Base-by-base conservation (phyloP, 2,113 vertebrate species). In the Phocoena sinus region DNA sequence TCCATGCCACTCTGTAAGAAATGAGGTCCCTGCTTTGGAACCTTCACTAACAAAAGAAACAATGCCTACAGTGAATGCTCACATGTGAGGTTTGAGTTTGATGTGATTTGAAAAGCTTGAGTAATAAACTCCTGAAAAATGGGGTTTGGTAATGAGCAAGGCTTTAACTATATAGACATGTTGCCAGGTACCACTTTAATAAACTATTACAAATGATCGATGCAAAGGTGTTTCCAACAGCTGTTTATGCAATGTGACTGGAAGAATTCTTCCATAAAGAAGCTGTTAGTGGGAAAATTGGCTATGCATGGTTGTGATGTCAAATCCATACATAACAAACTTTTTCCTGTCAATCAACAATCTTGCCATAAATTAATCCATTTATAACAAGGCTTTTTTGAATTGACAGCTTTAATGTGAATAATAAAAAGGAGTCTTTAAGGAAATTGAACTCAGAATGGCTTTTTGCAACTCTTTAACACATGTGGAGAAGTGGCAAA, bases 181-280 rank as follows among this genome's bases (percentile, higher is more conserved):
- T 96, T 97, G 97, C 98, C 98, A 99, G 98, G 98, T 99, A 98
- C 97, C 98, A 98, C 98, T 98, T 99, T 98, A 99, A 99, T 99
- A 98, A 98, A 98, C 98, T 96, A 98, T 98, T 98, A 98, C 98
- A 98, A 98, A 98, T 98, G 98, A 99, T 98, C 98, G 96, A 98
- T 98, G 98, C 97, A 96, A 97, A 97, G 97, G 95, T 96, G 97
- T 97, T 98, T 98, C 96, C 98, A 99, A 97, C 98, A 99, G 98
- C 98, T 99, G 98, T 98, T 98, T 98, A 96, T 98, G 96, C 95
- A 97, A 97, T 91, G 91, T 94, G 91, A 92, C 95, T 95, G 88
- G 92, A 98, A 97, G 96, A 97, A 96, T 95, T 97, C 92, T 96
- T 97, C 97, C 96, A 96, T 95, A 97, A 97, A 98, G 96, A 97